These are phyloP conservation scores for Hyles lineata DNA, from an alignment of 2,888 invertebrate genomes.

Conservation along the genomic window DNA sequence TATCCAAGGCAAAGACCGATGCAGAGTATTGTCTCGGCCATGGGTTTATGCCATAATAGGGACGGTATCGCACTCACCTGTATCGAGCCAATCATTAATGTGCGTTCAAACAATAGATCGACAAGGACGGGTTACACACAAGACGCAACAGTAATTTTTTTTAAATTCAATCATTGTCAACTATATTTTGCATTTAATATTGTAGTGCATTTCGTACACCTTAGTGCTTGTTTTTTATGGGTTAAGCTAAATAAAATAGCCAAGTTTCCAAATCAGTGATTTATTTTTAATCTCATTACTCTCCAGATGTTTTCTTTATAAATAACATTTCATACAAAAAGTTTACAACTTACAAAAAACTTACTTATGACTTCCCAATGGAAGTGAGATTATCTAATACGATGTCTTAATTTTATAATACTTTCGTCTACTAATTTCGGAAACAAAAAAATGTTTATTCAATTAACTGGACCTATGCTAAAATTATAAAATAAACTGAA, in stretches of 20 bases:
- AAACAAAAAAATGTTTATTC: conserved; percentile 12
- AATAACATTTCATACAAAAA: conserved; percentile 75
- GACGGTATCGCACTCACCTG: too few species aligned
- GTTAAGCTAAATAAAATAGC: conserved; percentile 45
- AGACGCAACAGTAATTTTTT: too few species aligned
- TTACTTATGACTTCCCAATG: conserved; percentile 36
- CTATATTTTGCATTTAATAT: neutral
- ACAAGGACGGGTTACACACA: too few species aligned
- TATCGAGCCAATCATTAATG: too few species aligned
- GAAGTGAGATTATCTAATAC: conserved; percentile 31
- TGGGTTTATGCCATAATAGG: too few species aligned
- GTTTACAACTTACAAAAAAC: conserved; percentile 30
- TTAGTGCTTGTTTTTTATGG: neutral
- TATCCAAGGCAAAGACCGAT: too few species aligned
- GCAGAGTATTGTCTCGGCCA: too few species aligned
- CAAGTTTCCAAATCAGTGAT: conserved; percentile 60
- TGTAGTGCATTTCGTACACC: neutral
- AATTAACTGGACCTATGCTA: conserved; percentile 50
- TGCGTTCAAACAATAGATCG: too few species aligned
- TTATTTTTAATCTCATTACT: conserved; percentile 71
- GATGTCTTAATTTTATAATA: conserved; percentile 67
- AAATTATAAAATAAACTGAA: conserved; percentile 58
- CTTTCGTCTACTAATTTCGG: conserved; percentile 53
- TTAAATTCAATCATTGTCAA: too few species aligned
- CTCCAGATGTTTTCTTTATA: conserved; percentile 61